Conservation (phyloP, 2,797 vertebrate genomes). For the Halcyon badia region DNA sequence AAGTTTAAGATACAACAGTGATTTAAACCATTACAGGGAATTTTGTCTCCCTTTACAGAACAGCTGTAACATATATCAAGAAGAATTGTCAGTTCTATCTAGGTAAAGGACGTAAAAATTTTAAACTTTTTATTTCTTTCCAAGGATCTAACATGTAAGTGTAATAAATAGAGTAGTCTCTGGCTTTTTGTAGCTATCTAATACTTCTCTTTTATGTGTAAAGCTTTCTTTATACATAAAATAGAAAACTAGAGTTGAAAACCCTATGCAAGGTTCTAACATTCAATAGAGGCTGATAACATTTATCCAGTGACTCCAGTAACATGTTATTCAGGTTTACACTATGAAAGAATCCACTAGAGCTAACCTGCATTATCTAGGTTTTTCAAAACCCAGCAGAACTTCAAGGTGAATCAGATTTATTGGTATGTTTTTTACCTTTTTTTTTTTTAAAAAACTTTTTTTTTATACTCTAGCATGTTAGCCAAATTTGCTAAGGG, state of each 20-base stretch:
- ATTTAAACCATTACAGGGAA: background rate
- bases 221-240: background rate
- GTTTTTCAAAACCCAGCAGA: background rate
- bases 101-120: background rate
- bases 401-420: background rate
- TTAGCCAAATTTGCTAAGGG: background rate
- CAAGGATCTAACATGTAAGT: background rate
- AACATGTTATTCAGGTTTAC: background rate
- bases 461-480: background rate
- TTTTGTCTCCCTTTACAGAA: background rate
- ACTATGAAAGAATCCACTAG: background rate
- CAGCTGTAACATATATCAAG: background rate
- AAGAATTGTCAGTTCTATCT: background rate
- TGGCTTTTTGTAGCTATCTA: background rate
- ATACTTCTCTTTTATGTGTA: background rate
- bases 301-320: background rate
- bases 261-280: background rate
- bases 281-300: background rate
- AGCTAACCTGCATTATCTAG: background rate
- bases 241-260: background rate
- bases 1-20: background rate
- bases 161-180: background rate
- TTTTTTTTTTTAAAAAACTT: background rate
- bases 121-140: background rate
- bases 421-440: background rate